A percentile compares a stretch with the other conserved stretches of the same genome.
These are phyloP conservation scores for Phenganax stokvisi DNA, from an alignment of 92 coral and sea anemone species.

Conservation along the genomic window DNA sequence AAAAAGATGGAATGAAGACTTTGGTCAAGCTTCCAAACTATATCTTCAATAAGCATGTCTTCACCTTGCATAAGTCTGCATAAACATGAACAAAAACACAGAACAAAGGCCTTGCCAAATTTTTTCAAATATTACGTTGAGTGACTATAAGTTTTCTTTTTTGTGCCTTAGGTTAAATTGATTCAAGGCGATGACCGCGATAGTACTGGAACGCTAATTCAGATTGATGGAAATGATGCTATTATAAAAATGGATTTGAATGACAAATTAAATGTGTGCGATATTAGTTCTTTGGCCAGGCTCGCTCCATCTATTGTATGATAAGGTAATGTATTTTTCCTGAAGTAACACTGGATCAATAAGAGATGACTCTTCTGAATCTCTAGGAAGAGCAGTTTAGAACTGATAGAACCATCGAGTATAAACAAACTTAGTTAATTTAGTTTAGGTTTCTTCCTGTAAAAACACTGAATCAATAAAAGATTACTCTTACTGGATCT, in stretches of 20 bases:
- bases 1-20: too few species aligned
- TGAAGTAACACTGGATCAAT: not conserved
- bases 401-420: not conserved
- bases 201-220: conserved; percentile 82
- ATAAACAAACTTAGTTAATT: not conserved
- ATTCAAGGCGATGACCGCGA: conserved; percentile 83
- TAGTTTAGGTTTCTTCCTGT: not conserved
- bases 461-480: not conserved
- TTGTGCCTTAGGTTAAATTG: conserved; percentile 63
- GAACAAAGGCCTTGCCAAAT: not conserved
- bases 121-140: too few species aligned
- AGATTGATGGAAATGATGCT: conserved; percentile 88
- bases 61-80: too few species aligned
- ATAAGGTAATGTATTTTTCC: not conserved
- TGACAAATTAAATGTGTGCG: conserved; percentile 82
- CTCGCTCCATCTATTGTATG: conserved; percentile 58
- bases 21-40: too few species aligned
- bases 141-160: not conserved
- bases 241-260: conserved; percentile 91
- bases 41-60: too few species aligned
- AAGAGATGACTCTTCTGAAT: not conserved
- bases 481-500: not conserved
- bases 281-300: conserved; percentile 71
- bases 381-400: not conserved
- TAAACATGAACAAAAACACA: not conserved